These are phyloP conservation scores for Vidua chalybeata DNA, from an alignment of 2,113 vertebrate species.

Conservation along the genomic window DNA sequence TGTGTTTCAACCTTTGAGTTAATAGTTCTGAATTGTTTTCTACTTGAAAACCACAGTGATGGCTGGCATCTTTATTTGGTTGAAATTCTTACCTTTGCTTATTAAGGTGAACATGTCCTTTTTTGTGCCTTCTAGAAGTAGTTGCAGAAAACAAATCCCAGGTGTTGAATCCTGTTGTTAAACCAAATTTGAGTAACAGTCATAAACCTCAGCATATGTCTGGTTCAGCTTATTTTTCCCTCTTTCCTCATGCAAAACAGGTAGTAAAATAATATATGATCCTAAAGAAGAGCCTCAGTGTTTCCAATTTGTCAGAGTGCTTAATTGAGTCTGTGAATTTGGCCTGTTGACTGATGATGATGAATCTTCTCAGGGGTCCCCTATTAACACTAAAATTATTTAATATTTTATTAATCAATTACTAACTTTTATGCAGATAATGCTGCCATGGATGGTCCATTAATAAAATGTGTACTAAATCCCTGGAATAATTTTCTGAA, in stretches of 20 bases:
- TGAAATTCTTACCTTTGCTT: neutral
- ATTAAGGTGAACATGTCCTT: accelerated
- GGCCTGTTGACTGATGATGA: conserved; percentile 54
- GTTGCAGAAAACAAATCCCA: neutral
- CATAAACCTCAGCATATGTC: accelerated
- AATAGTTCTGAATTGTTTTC: neutral
- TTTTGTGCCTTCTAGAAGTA: neutral
- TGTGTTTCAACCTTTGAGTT: neutral
- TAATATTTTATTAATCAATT: conserved; percentile 74
- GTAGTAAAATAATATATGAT: neutral
- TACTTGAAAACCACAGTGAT: neutral
- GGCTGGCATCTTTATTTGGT: neutral
- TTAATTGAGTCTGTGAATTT: conserved; percentile 58
- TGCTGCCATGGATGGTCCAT: conserved; percentile 16
- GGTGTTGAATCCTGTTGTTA: neutral
- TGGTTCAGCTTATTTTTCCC: neutral
- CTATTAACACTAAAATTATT: conserved; percentile 71
- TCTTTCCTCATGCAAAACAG: neutral
- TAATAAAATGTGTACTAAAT: conserved; percentile 50
- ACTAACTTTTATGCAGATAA: conserved; percentile 46
- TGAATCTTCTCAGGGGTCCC: conserved; percentile 24
- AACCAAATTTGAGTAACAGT: neutral
- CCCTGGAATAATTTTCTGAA: conserved; percentile 41
- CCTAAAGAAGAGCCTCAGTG: neutral
- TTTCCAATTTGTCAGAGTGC: conserved; percentile 50